Evolutionary conservation across 2,113 vertebrate species (phyloP).

Genomic region (Calyptomena viridis): DNA sequence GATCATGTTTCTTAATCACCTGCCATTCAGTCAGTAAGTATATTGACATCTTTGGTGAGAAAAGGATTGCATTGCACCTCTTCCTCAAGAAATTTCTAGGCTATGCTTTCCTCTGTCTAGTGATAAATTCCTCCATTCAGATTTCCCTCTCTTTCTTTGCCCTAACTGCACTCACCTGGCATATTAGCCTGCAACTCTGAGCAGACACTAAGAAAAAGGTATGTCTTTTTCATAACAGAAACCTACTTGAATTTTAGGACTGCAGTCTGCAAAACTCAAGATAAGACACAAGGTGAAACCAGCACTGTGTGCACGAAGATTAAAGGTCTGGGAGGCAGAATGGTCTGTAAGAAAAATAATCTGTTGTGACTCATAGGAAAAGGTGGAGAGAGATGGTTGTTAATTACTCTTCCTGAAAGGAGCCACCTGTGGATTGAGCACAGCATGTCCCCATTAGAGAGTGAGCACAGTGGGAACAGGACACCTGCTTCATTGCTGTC

Average conservation of each 20-base stretch:
- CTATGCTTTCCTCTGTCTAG: background rate
- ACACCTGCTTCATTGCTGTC: background rate
- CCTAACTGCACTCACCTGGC: background rate
- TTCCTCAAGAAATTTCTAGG: background rate
- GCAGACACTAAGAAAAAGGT: background rate
- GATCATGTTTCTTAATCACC: background rate
- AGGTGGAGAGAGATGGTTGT: background rate
- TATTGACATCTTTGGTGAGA: background rate
- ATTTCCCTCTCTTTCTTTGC: background rate
- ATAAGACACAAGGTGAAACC: background rate
- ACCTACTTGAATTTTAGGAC: background rate
- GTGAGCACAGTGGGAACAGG: background rate
- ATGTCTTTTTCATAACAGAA: background rate
- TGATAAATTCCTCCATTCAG: background rate
- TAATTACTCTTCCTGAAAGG: constrained; percentile 29
- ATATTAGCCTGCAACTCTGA: background rate
- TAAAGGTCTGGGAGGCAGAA: background rate
- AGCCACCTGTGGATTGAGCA: background rate
- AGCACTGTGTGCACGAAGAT: background rate
- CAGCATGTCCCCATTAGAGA: background rate
- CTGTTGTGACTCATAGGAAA: background rate
- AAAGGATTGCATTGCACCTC: background rate
- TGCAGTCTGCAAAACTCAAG: background rate
- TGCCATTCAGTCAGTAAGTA: background rate
- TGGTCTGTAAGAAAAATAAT: background rate